phyloP scores from a whole-genome alignment of 2,888 invertebrate species.

The Leptogaster cylindrica region DNA sequence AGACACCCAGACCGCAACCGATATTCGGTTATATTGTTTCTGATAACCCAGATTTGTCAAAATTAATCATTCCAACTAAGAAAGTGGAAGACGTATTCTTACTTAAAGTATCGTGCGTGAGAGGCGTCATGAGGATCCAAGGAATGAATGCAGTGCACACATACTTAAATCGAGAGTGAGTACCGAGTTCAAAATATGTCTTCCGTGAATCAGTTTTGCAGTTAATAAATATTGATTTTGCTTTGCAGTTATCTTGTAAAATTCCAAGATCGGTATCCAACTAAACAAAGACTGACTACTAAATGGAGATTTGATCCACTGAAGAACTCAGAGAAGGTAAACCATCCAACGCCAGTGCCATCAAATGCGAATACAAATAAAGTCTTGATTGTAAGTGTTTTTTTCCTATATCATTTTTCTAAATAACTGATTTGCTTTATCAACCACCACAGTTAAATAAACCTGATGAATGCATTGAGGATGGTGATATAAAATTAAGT shows the following conservation, averaged over 20 bases:
- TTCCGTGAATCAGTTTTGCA: neutral
- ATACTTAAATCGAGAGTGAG: neutral
- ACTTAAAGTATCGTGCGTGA: neutral
- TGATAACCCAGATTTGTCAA: neutral
- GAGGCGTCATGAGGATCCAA: neutral
- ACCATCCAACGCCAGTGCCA: no score
- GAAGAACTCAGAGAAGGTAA: neutral
- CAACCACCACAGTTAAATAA: no score
- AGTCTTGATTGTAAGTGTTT: no score
- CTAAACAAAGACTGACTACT: neutral
- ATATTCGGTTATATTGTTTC: neutral
- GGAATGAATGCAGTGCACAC: slow-evolving; percentile 5
- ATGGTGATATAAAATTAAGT: no score
- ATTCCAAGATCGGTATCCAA: neutral
- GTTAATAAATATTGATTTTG: neutral
- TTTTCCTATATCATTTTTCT: no score
- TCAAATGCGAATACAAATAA: no score
- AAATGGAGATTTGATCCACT: neutral
- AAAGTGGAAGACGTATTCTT: neutral
- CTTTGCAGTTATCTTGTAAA: neutral
- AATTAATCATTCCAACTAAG: slow-evolving; percentile 2
- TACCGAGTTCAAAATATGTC: no score
- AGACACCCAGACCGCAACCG: no score
- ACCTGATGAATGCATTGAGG: no score
- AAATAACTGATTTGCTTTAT: no score